Base-by-base conservation (phyloP, 2,888 invertebrate species). In the Euplagia quadripunctaria region DNA sequence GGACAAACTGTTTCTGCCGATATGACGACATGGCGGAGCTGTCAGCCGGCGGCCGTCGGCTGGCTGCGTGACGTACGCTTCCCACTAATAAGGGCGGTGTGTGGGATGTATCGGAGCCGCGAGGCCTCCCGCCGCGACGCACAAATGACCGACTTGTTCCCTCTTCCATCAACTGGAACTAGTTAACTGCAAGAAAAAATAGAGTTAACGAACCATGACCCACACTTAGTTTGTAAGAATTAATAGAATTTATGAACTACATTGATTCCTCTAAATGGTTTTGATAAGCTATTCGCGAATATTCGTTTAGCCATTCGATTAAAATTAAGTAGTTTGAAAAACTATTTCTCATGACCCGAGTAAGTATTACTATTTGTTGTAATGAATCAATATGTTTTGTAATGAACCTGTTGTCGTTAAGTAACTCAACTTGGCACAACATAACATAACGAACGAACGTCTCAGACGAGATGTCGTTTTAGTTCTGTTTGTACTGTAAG, bases 121-220 rank as follows among this genome's bases (percentile, higher is more conserved):
- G 69, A n/a, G 14, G 73, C 66, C 74, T 64, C 74, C 74, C 64
- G 42, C 74, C 41, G 74, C 51, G 74, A 64, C 71, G 46, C 64
- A 71, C 74, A 64, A 74, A 71, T 71, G 71, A 71, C 41, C 68
- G 43, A 58, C 52, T 71, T 55, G 68, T 64, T 49, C 64, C 17
- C n/a, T 49, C 41, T 61, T 58, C 20, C 16, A 43, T 70, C 74
- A 64, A 71, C 49, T 68, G 20, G 55, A 42, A 51, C 65, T 51
- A 71, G 58, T 68, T 46, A 64, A 74, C 20, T 65, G 63, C 67
- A 61, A 64, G 61, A 67, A 66, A 61, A 67, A 70, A 46, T 49
- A 11, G 58, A 49, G 31, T 61, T 61, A 69, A 69, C 69, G 46
- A 69, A 12, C 61, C 31, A 43, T 31, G 20, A 46, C 43, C 20